Evolutionary conservation across 2,113 vertebrate species (phyloP), one percentile per base, ranked within the genome.

Genomic region (Cottus gobio): DNA sequence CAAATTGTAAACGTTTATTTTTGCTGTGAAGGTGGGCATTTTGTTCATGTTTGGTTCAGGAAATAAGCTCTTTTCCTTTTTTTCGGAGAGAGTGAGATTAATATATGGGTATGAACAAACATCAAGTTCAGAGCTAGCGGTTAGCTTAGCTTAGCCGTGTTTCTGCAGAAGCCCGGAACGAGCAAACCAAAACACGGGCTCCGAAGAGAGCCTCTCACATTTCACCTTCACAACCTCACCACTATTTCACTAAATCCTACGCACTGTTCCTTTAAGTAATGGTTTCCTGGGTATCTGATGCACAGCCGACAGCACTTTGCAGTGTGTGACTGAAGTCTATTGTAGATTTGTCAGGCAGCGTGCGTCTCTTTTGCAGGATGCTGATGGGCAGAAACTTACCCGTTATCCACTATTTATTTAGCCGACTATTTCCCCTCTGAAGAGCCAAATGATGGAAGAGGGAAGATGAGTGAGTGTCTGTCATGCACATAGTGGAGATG

Each of bases 361-460:
- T 70, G 36, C 1, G 63, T 70, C 30, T 77, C 66, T 66, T 88
- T 74, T 77, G 54, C 34, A 44, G 64, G 24, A 69, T 2, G 22
- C 39, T 71, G 75, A 90, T 84, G 75, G 57, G 50, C 56, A 86
- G 44, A 74, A 79, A 79, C 74, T 87, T 1, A 58, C 48, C 50
- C 1, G 2, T 72, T 72, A 54, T 65, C 64, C 34, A 3, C 60
- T 70, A 67, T 66, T 71, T 81, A 82, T 70, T 77, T 71, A 34
- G 52, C 31, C 39, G 52, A 26, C 67, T 62, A 50, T 80, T 79
- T 79, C 75, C 78, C 54, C 71, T 81, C 74, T 46, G 60, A 72
- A 61, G 44, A 73, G 62, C 44, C 18, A 26, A 50, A 76, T 69
- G 62, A 77, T 36, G 31, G 71, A 65, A 63, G 26, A 20, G 22